A percentile compares a stretch with the other conserved stretches of the same genome.
Evolutionary conservation across 1,140 invertebrate genomes (phyloP).

Genomic region (Onthophagus taurus): DNA sequence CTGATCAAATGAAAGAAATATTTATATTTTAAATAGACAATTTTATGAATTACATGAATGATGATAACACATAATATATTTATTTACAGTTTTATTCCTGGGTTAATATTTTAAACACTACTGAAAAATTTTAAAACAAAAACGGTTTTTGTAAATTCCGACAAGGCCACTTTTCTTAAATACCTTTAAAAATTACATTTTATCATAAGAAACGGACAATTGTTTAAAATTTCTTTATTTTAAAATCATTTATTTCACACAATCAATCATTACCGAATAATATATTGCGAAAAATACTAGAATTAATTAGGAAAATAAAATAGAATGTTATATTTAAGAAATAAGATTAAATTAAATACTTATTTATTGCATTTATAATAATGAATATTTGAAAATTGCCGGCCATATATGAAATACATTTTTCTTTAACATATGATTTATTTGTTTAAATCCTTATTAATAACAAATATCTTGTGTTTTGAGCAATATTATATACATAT

Average conservation of each 20-base stretch:
- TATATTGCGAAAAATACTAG: constrained; percentile 1
- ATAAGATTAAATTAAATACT: constrained; percentile 16
- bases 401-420: constrained; percentile 9
- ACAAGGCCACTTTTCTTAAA: constrained; percentile 28
- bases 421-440: constrained; percentile 12
- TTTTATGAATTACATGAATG: constrained; percentile 27
- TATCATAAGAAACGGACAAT: constrained; percentile 16
- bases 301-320: not conserved
- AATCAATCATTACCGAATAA: constrained; percentile 1
- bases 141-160: constrained; percentile 19
- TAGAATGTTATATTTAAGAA: constrained; percentile 14
- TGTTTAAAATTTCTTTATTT: too few relatives aligned
- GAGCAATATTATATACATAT: constrained; percentile 31
- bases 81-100: constrained; percentile 18
- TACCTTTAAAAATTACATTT: constrained; percentile 19
- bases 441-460: constrained; percentile 9
- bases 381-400: constrained; percentile 12
- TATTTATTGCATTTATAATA: constrained; percentile 13
- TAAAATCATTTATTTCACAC: too few relatives aligned
- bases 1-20: constrained; percentile 14
- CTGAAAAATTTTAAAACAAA: constrained; percentile 11
- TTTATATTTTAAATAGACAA: constrained; percentile 19
- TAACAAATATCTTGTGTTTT: constrained; percentile 17
- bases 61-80: constrained; percentile 29
- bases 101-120: constrained; percentile 12